Conservation (phyloP, 2,888 invertebrate species). For the Hydropsyche betteni region DNA sequence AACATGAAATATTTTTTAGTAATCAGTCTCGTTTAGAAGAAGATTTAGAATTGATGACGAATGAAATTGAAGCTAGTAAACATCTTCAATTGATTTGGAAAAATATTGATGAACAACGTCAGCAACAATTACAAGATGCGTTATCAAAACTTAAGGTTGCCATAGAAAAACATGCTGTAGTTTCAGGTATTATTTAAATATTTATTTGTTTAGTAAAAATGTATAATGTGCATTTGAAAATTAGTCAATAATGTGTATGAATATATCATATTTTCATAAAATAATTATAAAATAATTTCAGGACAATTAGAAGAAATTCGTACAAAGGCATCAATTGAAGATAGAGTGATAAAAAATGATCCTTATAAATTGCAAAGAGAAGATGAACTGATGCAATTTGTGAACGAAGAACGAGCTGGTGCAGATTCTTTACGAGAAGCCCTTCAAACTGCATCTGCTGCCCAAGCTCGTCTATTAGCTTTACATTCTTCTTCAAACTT, state of each 20-base stretch:
- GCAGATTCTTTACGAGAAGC: constrained; percentile 29
- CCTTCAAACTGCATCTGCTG: constrained; percentile 4
- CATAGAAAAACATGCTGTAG: not conserved
- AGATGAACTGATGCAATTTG: constrained; percentile 58
- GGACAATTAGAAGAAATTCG: constrained; percentile 5
- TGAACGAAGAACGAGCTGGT: constrained; percentile 12
- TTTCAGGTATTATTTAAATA: constrained; percentile 6
- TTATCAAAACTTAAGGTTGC: not conserved
- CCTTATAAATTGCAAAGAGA: constrained; percentile 56
- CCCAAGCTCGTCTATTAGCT: constrained; percentile 19
- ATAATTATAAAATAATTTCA: not conserved
- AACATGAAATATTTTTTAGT: not conserved
- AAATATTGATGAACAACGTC: not conserved
- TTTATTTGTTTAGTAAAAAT: not conserved
- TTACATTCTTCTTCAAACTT: not conserved
- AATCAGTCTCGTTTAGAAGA: constrained; percentile 13
- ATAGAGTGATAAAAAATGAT: constrained; percentile 13
- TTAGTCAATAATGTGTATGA: not conserved
- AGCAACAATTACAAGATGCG: not conserved
- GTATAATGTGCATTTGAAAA: not conserved
- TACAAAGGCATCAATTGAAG: not conserved
- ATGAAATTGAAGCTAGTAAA: not conserved
- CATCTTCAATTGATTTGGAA: not conserved
- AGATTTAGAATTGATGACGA: not conserved
- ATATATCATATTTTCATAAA: not conserved